Evolutionary conservation across 2,888 invertebrate species (phyloP).

Genomic region (Euspilapteryx auroguttella): DNA sequence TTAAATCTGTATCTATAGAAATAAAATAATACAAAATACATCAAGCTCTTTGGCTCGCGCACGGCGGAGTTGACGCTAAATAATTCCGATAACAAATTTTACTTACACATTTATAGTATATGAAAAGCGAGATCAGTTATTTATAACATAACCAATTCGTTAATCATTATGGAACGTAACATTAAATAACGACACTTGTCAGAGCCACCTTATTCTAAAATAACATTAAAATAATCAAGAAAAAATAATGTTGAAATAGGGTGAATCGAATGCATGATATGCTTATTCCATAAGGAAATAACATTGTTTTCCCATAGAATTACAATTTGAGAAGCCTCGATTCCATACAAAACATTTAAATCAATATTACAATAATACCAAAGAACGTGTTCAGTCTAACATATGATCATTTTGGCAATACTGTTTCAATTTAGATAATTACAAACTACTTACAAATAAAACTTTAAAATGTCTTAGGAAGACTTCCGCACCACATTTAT

Average conservation of each 20-base stretch:
- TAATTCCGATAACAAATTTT: constrained; percentile 30
- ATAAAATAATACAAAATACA: constrained; percentile 54
- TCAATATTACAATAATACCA: constrained; percentile 9
- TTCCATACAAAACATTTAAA: too few species aligned
- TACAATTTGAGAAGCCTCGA: too few species aligned
- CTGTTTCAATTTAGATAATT: constrained; percentile 35
- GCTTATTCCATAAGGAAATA: too few species aligned
- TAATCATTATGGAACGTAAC: too few species aligned
- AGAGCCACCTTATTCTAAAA: too few species aligned
- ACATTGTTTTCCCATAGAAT: constrained; percentile 7
- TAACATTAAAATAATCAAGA: too few species aligned
- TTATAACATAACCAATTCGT: too few species aligned
- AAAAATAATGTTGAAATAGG: too few species aligned
- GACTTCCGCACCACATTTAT: constrained; percentile 17
- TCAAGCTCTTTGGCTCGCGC: constrained; percentile 62
- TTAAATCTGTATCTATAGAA: too few species aligned
- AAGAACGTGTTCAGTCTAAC: constrained; percentile 43
- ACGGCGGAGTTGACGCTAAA: constrained; percentile 39
- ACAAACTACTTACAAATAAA: too few species aligned
- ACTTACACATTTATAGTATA: constrained; percentile 40
- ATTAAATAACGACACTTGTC: too few species aligned
- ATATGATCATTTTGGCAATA: constrained; percentile 58
- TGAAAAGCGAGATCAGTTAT: constrained; percentile 39
- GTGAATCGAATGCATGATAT: too few species aligned
- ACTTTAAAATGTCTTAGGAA: constrained; percentile 52